Evolutionary conservation across 2,888 invertebrate species (phyloP), one percentile per base, ranked within the genome.

Genomic region (Agrotis clavis): DNA sequence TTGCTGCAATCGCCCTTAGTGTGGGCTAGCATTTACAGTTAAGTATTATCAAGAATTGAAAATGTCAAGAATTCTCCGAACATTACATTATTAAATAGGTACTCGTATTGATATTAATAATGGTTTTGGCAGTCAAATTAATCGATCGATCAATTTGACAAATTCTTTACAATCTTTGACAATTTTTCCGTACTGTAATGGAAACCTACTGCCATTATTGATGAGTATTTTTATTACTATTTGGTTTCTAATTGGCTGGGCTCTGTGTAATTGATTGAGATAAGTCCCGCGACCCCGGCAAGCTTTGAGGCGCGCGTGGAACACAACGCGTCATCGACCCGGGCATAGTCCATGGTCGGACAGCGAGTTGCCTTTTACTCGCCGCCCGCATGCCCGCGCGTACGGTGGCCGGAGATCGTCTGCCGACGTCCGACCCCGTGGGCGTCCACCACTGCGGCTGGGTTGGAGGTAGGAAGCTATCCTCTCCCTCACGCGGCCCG

Each of bases 41-140:
- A n/a, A n/a, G n/a, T 50, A 50, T 50, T 25, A 41, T 30, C 19
- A 19, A 16, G 16, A 65, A 72, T 48, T 48, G 7, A 19, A 64
- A 74, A 74, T 45, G 19, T 45, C 30, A 56, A 50, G 63, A 41
- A 62, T 54, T 71, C 63, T 19, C 21, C 1, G 47, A 74, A 64
- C 35, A 35, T 54, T 35, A 47, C n/a, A n/a, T n/a, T n/a, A 35
- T 71, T 64, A 21, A n/a, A 73, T 51, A 41, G 41, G 41, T 41
- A n/a, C n/a, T n/a, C n/a, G n/a, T n/a, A 6, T 35, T 35, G 13
- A 57, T 57, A 25, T 9, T n/a, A 11, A 21, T 45, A 57, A 59
- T 62, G 35, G 14, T 64, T 54, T 47, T 21, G 5, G 25, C 19
- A 47, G 18, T 53, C 51, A 56, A 63, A 60, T 53, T 35, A 60